Evolutionary conservation across 2,888 invertebrate genomes (phyloP), one percentile per base, ranked within the genome.

Genomic region (Campoletis raptor): DNA sequence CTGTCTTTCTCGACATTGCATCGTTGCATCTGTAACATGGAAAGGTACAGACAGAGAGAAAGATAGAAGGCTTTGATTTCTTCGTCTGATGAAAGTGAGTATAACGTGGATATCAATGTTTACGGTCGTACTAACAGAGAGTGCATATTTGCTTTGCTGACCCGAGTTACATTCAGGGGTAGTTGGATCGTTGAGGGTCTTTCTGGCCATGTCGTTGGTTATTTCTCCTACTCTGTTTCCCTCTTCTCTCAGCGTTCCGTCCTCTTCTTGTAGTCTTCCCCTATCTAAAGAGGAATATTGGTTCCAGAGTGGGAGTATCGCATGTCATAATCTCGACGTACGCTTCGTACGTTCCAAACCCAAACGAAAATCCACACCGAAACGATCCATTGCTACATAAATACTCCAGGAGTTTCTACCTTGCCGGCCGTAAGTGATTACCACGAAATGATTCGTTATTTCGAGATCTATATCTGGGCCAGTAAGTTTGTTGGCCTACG

Each of bases 81-180:
- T 69, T 77, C 72, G 42, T 48, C 79, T 10, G 45, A 45, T 8
- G 69, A 64, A 36, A 86, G 83, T 83, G 88, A 87, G 89, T 88
- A 90, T 87, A 89, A 88, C 87, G 40, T 64, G 80, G 88, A 88
- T 90, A 91, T 91, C 92, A 90, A 91, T 92, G 92, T 93, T 93
- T 92, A 91, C 90, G 89, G 89, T 88, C 87, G 89, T 89, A 89
- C 92, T 92, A 93, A 93, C 92, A 90, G 91, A 90, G 80, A 89
- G 89, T 89, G 92, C 90, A 92, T 93, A 93, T 93, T 93, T 93
- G 90, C 91, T 89, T 84, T 90, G 87, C 87, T 89, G 90, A 93
- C 92, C 90, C 90, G 88, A 85, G 85, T 87, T 91, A 90, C 88
- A 54, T 54, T 88, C 89, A 89, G 91, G 86, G 78, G 73, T 83